These are phyloP conservation scores for Sebastes alutus DNA, from an alignment of 2,797 vertebrate species.

Conservation along the genomic window DNA sequence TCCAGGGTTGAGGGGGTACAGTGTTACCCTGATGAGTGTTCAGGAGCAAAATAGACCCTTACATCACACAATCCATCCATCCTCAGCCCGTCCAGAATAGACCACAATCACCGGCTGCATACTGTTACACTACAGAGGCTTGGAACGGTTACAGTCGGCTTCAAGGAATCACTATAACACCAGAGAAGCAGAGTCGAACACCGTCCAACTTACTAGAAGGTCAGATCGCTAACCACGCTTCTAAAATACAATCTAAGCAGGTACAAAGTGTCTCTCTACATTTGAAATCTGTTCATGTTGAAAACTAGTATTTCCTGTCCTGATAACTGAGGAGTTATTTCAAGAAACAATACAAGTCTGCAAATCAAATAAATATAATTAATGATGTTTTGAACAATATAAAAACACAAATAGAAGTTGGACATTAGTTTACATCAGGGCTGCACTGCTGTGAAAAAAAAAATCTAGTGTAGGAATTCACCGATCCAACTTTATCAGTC, in stretches of 20 bases:
- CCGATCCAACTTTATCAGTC: no score
- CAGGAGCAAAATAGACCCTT: conserved; percentile 78
- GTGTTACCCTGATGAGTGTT: conserved; percentile 54
- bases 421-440: fast-evolving
- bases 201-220: background rate
- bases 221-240: background rate
- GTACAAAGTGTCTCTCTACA: background rate
- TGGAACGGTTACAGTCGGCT: conserved; percentile 9
- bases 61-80: conserved; percentile 75
- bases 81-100: conserved; percentile 78
- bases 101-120: conserved; percentile 56
- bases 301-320: background rate
- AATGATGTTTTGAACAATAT: background rate
- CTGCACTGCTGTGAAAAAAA: fast-evolving
- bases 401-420: background rate
- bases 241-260: background rate
- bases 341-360: background rate
- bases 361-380: background rate
- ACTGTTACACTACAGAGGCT: conserved; percentile 55
- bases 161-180: conserved; percentile 19
- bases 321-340: background rate
- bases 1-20: conserved; percentile 57
- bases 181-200: background rate
- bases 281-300: background rate
- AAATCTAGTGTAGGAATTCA: no score